These are phyloP conservation scores for Orthosia gracilis DNA, from an alignment of 2,888 invertebrate genomes.

Conservation along the genomic window DNA sequence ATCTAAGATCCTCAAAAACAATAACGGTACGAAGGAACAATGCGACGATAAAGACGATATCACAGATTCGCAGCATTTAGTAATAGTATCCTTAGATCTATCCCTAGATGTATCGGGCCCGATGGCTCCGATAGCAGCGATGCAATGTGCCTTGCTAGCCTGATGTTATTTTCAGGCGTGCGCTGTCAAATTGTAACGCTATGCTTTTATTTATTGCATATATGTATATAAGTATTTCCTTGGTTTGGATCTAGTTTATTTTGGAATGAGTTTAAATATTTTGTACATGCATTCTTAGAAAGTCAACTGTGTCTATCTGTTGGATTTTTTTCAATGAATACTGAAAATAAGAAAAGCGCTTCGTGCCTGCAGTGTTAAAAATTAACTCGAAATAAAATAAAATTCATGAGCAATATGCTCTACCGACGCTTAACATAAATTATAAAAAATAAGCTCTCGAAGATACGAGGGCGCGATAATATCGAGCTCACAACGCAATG, in stretches of 20 bases:
- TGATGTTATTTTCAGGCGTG: constrained; percentile 58
- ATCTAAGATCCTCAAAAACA: constrained; percentile 12
- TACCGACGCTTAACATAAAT: constrained; percentile 11
- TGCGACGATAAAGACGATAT: constrained; percentile 43
- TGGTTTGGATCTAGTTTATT: neutral
- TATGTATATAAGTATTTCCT: constrained; percentile 25
- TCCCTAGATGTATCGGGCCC: constrained; percentile 49
- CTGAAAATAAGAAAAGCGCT: too few relatives aligned
- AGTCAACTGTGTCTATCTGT: too few relatives aligned
- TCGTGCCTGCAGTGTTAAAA: neutral
- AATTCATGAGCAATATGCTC: constrained; percentile 23
- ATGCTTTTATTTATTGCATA: constrained; percentile 54
- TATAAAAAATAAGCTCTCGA: constrained; percentile 32
- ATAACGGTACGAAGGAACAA: constrained; percentile 45
- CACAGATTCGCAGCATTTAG: constrained; percentile 32
- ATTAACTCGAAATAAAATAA: constrained; percentile 27
- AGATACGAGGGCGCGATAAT: constrained; percentile 35
- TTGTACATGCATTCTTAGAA: neutral
- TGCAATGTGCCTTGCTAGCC: constrained; percentile 49
- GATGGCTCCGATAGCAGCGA: constrained; percentile 54
- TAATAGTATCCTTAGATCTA: constrained; percentile 49
- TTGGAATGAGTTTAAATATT: neutral
- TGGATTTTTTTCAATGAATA: too few relatives aligned
- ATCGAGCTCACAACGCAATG: constrained; percentile 48
- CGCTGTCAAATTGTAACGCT: constrained; percentile 57